Evolutionary conservation across 2,113 vertebrate species (phyloP), one percentile per base, ranked within the genome.

Genomic region (Syngnathus scovelli): DNA sequence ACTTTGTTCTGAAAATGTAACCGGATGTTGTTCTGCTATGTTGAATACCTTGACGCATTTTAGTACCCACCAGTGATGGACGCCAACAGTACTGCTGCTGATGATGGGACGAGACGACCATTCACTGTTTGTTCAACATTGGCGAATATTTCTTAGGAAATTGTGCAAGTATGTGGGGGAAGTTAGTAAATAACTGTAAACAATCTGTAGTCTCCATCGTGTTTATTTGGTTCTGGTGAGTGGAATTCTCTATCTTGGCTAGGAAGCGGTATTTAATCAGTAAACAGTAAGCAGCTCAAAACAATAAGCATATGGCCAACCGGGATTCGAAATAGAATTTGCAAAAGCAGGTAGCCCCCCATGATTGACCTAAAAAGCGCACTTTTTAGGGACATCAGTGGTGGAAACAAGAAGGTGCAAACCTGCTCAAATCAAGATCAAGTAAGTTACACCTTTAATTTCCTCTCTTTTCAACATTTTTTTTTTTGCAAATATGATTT

Each of bases 1-100:
- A 7, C 1, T 55, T 55, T 55, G 27, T 55, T 55, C 21, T 78
- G 74, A 78, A 81, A 70, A 23, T 43, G 0, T 18, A 7, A 69
- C 59, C 4, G 79, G 79, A 79, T 65, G 61, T 75, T 52, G 21
- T 12, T 1, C 33, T 27, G 1, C 33, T 10, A 38, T 37, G 36
- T 46, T 6, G 1, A 39, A 0, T 7, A 11, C 1, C 15, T 54
- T 64, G 41, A 69, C 16, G 18, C 5, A 48, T 48, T 15, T 18
- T 48, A 16, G 15, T 16, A 1, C 49, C 2, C 43, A 16, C 8
- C 27, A 13, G 33, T 66, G 54, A 74, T 62, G 73, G 68, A 54
- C 11, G 56, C 5, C 2, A 37, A 19, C 37, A 39, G 2, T 4
- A 36, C 4, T 63, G 66, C 38, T 65, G 41, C 58, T 38, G 4